A percentile compares a stretch with the other conserved stretches of the same genome.
Conservation (phyloP, 2,888 invertebrate genomes). For the Aproaerema taeniolella region DNA sequence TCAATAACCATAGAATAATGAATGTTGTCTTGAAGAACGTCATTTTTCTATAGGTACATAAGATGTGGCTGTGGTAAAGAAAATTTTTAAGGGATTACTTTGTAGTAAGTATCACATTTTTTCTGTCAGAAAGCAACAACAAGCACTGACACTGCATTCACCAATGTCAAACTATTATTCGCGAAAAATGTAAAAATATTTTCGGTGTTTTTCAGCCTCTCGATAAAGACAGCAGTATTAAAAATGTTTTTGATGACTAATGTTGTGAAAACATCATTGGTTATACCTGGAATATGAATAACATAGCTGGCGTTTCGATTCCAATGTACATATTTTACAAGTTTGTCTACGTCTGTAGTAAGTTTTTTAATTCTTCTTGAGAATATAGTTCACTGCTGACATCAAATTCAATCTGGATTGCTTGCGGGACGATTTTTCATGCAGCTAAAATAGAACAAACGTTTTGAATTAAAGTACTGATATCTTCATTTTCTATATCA, state of each 20-base stretch:
- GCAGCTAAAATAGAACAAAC: neutral
- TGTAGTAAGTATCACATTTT: too few relatives aligned
- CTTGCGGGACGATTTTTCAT: too few relatives aligned
- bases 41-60: too few relatives aligned
- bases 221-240: neutral
- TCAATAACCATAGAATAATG: too few relatives aligned
- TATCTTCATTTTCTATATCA: neutral
- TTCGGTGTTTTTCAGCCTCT: neutral
- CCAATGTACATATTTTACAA: neutral
- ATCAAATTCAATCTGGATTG: too few relatives aligned
- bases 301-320: neutral
- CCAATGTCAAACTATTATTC: constrained; percentile 15
- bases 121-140: too few relatives aligned
- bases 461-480: neutral
- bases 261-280: neutral
- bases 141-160: constrained; percentile 12
- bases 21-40: too few relatives aligned
- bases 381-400: too few relatives aligned
- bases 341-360: too few relatives aligned
- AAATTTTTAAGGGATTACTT: too few relatives aligned
- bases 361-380: too few relatives aligned
- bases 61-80: too few relatives aligned
- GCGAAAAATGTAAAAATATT: constrained; percentile 17
- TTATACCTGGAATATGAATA: neutral
- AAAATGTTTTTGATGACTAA: neutral